These are phyloP conservation scores for Cardiocondyla obscurior DNA, from an alignment of 1,140 invertebrate genomes.

Conservation along the genomic window DNA sequence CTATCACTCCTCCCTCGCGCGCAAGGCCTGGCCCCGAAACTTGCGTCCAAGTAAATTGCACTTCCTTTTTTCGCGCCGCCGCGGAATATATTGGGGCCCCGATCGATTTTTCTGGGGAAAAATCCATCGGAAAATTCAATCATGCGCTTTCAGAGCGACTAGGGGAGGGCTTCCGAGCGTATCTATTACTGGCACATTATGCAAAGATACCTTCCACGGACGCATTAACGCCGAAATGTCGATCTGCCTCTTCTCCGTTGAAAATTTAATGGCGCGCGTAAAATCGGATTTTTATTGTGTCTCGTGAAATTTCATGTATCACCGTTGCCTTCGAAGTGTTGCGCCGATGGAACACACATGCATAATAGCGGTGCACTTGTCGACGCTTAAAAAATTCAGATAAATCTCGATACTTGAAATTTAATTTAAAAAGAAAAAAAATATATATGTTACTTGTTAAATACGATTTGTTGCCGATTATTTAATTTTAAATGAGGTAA, in stretches of 20 bases:
- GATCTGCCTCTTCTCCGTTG: conserved; percentile 49
- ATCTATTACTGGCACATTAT: conserved; percentile 48
- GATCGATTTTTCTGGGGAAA: conserved; percentile 56
- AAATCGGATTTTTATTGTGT: conserved; percentile 46
- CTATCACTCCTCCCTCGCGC: conserved; percentile 40
- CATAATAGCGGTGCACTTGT: background rate
- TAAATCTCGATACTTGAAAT: background rate
- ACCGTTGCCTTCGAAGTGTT: background rate
- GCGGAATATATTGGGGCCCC: conserved; percentile 33
- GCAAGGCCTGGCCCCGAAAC: conserved; percentile 44
- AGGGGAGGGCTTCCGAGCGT: background rate
- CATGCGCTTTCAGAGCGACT: conserved; percentile 45
- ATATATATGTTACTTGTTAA: background rate
- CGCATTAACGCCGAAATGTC: conserved; percentile 58
- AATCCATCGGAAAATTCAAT: conserved; percentile 58
- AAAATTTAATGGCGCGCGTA: conserved; percentile 41
- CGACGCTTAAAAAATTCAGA: background rate
- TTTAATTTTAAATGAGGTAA: background rate
- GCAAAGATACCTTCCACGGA: conserved; percentile 56
- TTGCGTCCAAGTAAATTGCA: conserved; percentile 67
- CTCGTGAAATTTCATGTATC: conserved; percentile 27
- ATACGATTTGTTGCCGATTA: background rate
- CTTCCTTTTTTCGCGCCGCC: conserved; percentile 57
- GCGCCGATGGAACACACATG: background rate
- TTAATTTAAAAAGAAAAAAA: background rate